phyloP scores from a whole-genome alignment of 1,140 invertebrate genomes.

The Drosophila setifemur region DNA sequence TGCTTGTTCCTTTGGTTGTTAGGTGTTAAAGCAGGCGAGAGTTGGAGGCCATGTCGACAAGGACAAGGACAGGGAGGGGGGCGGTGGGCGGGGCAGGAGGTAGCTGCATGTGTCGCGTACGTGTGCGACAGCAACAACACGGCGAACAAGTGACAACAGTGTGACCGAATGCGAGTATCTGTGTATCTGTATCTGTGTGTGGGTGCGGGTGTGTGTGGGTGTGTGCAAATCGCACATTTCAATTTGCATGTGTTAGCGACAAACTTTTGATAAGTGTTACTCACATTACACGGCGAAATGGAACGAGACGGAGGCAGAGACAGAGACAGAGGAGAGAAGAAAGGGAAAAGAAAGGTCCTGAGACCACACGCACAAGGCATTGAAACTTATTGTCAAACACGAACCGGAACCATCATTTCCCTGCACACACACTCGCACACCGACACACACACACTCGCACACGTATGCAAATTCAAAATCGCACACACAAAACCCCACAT shows the following conservation, averaged over 20 bases:
- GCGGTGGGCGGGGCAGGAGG: neutral
- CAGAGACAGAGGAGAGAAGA: neutral
- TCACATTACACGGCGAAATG: slow-evolving; percentile 54
- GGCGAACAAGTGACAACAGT: slow-evolving; percentile 59
- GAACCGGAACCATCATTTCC: slow-evolving; percentile 43
- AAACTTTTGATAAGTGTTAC: slow-evolving; percentile 80
- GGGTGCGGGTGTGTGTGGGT: slow-evolving; percentile 8
- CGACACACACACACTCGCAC: neutral
- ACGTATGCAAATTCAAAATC: slow-evolving; percentile 30
- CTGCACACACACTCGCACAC: neutral
- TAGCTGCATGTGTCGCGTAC: slow-evolving; percentile 51
- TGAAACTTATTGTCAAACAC: slow-evolving; percentile 71
- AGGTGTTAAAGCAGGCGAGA: slow-evolving; percentile 77
- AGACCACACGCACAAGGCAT: slow-evolving; percentile 29
- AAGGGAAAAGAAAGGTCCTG: neutral
- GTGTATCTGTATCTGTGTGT: slow-evolving; percentile 22
- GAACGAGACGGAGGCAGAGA: slow-evolving; percentile 11
- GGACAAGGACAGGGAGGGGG: neutral
- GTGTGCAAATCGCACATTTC: slow-evolving; percentile 68
- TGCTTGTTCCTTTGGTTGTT: slow-evolving; percentile 66
- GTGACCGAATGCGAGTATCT: slow-evolving; percentile 39
- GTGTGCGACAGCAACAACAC: slow-evolving; percentile 50
- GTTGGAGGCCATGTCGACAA: slow-evolving; percentile 64
- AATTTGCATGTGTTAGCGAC: slow-evolving; percentile 78
- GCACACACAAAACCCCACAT: slow-evolving; percentile 10